Base-by-base conservation (phyloP, 2,888 invertebrate species). In the Leptarthrus brevirostris region DNA sequence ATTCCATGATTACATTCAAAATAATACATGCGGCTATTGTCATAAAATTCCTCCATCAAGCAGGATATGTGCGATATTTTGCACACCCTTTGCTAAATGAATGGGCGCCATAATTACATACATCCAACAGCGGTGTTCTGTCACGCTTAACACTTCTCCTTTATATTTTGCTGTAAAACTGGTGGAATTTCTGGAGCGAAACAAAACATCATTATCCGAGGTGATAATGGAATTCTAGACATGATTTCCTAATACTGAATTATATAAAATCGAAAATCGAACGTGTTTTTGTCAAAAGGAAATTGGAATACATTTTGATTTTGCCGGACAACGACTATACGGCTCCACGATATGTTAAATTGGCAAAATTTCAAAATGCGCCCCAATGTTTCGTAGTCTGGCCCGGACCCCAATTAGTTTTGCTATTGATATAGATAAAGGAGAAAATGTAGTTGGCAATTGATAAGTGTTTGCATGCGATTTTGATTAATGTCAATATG, bases 381-480 rank as follows among this genome's bases (percentile, higher is more conserved):
- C 14, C 24, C 34, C 2, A 14, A 16, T 10, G 1, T 8, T n/a
- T 12, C 40, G 3, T 12, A 3, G 3, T 3, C 3, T 3, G 3
- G 12, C 12, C 12, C 12, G n/a, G n/a, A 40, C 40, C 40, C 40
- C 64, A 47, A 44, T 64, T 47, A 64, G 47, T 64, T 64, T 40
- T 16, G 64, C 8, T 64, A 44, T 40, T 47, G 47, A 64, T 47
- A 18, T 20, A 20, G 24, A 64, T 64, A 44, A 34, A 52, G 52
- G 52, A 49, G 34, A 49, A 69, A 69, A 52, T 16, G 18, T 34
- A 49, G 49, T 34, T 47, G 24, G 34, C 49, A 69, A 69, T 69
- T 69, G 69, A 69, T 69, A 69, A 69, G 69, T 69, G 69, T 69
- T 69, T 49, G 69, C 34, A 49, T 69, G 49, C 26, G 69, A 69